Evolutionary conservation across 1,140 invertebrate genomes (phyloP).

Genomic region (Ganaspis sp.): DNA sequence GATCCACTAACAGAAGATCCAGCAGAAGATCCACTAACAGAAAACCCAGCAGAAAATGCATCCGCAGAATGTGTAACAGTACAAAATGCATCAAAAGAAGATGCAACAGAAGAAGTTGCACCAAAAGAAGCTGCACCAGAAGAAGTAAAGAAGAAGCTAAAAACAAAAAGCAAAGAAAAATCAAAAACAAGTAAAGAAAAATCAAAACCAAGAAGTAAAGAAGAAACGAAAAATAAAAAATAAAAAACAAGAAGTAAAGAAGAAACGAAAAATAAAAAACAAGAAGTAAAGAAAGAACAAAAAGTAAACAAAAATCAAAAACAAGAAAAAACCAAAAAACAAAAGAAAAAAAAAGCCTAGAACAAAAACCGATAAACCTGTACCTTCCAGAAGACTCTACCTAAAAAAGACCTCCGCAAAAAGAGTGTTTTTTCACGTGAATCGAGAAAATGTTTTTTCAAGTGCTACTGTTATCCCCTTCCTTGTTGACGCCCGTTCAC

Average conservation of each 20-base stretch:
- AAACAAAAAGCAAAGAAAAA: no score
- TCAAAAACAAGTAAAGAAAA: background rate
- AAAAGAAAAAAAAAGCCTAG: no score
- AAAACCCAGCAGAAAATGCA: no score
- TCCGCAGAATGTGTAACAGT: no score
- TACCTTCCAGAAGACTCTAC: no score
- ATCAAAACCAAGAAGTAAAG: background rate
- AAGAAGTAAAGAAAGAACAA: background rate
- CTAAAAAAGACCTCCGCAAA: no score
- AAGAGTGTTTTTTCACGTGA: no score
- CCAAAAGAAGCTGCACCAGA: no score
- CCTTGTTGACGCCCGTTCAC: conserved; percentile 61
- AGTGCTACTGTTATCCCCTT: conserved; percentile 35
- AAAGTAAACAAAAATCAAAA: conserved; percentile 31
- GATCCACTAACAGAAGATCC: no score
- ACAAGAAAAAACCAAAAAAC: conserved; percentile 25
- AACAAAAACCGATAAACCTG: no score
- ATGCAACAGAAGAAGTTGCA: background rate
- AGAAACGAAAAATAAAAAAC: background rate
- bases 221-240: conserved; percentile 32
- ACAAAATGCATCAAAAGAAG: background rate
- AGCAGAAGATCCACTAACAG: no score
- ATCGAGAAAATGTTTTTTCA: conserved; percentile 40
- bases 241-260: conserved; percentile 32
- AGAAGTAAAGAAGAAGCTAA: no score